Base-by-base conservation (phyloP, 2,888 invertebrate genomes). In the Autographa gamma region DNA sequence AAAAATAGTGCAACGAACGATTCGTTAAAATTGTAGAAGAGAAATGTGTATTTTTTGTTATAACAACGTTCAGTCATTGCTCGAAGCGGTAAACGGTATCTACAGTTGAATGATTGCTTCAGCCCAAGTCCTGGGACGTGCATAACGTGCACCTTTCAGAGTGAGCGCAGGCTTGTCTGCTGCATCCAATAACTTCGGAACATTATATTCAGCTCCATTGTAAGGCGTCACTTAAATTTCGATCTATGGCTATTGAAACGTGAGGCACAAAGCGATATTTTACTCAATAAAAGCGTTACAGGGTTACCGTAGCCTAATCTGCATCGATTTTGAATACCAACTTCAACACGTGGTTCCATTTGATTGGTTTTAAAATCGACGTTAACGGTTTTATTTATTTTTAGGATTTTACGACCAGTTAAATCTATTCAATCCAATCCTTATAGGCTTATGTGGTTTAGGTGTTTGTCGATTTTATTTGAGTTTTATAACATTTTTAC, bases 101-200 rank as follows among this genome's bases (percentile, higher is more conserved):
- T 63, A 41, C 71, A 67, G 76, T 80, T 76, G 79, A 83, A 81
- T 80, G 81, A 81, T 84, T 81, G 66, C 77, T 79, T 73, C 76
- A 71, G 69, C 62, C 72, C 65, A 71, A 69, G 63, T 75, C 67
- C 71, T 80, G 73, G 81, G 79, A 76, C 76, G 79, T 82, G 76
- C 71, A 78, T 81, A 56, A 56, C 54, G 54, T 56, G 54, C 19
- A 32, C 16, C 79, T 83, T 84, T 74, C 68, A 76, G 66, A 71
- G 63, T 48, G 64, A 73, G 11, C 63, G 60, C 48, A n/a, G 31
- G 34, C 63, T 32, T 65, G 56, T 13, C 48, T 52, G 66, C 65
- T 73, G 65, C 71, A 70, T 71, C 74, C 73, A 73, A 74, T 75
- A 81, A 82, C 76, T 80, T 79, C 63, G 31, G 69, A 56, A 56